phyloP scores from a whole-genome alignment of 2,797 vertebrate genomes.

The Siniperca scherzeri region DNA sequence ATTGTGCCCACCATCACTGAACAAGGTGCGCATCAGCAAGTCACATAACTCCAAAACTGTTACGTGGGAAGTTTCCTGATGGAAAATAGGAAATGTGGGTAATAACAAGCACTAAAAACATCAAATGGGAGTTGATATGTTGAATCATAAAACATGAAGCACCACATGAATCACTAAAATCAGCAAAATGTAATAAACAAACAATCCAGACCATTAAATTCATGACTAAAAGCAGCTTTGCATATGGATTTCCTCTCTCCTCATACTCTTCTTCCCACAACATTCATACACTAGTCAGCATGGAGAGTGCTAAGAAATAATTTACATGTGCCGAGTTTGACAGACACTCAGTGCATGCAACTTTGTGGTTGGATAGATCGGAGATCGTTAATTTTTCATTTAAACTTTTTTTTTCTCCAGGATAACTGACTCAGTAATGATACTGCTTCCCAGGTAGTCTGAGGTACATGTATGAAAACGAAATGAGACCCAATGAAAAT shows the following conservation, averaged over 20 bases:
- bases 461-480: background rate
- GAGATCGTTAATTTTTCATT: conserved; percentile 33
- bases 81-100: background rate
- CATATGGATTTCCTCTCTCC: background rate
- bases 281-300: background rate
- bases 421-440: conserved; percentile 4
- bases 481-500: background rate
- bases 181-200: background rate
- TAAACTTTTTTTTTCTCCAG: conserved; percentile 11
- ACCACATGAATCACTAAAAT: conserved; percentile 21
- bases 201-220: conserved; percentile 28
- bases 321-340: conserved; percentile 32
- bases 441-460: background rate
- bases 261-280: background rate
- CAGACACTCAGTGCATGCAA: conserved; percentile 11
- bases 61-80: background rate
- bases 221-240: conserved; percentile 14
- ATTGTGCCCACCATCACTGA: background rate
- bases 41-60: background rate
- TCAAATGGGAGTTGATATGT: background rate
- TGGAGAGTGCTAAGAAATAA: conserved; percentile 18
- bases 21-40: background rate
- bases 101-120: conserved; percentile 2
- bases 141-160: conserved; percentile 11
- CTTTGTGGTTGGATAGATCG: conserved; percentile 3